These are phyloP conservation scores for Spermophilus dauricus DNA, from an alignment of 2,113 vertebrate species.

Conservation along the genomic window DNA sequence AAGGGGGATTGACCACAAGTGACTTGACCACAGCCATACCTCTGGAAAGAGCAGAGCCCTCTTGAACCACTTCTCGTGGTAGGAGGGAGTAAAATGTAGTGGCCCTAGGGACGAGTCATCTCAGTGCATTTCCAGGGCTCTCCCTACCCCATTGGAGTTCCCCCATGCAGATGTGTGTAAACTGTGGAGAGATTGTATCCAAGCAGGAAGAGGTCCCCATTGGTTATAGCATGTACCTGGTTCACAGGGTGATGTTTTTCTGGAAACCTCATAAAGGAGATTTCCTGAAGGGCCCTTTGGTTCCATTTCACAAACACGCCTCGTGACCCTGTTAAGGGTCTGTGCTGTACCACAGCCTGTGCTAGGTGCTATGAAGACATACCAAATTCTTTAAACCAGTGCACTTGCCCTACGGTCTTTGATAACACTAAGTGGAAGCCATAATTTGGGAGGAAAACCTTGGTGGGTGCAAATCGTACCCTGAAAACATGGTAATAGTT, in stretches of 20 bases:
- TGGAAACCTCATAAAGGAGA: not conserved
- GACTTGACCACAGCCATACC: not conserved
- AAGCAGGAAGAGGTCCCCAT: not conserved
- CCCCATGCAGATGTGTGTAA: too few species aligned
- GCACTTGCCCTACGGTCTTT: too few species aligned
- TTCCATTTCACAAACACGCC: not conserved
- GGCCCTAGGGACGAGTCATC: rapidly evolving
- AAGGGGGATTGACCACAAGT: not conserved
- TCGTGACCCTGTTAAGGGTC: too few species aligned
- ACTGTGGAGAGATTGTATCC: not conserved
- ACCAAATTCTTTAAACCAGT: rapidly evolving
- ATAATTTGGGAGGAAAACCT: not conserved
- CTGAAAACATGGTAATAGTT: too few species aligned
- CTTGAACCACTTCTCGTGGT: not conserved
- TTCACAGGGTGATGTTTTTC: not conserved
- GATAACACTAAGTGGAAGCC: not conserved
- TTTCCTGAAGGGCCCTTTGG: not conserved
- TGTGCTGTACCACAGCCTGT: too few species aligned
- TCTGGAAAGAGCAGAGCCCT: not conserved
- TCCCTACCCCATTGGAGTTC: not conserved
- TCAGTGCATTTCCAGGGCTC: not conserved
- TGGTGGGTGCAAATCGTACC: not conserved
- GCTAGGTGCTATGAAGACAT: not conserved
- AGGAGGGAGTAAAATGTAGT: not conserved
- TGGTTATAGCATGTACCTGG: not conserved